phyloP scores from a whole-genome alignment of 53 echinoderm and acorn worm species.

The Apostichopus leukothele region DNA sequence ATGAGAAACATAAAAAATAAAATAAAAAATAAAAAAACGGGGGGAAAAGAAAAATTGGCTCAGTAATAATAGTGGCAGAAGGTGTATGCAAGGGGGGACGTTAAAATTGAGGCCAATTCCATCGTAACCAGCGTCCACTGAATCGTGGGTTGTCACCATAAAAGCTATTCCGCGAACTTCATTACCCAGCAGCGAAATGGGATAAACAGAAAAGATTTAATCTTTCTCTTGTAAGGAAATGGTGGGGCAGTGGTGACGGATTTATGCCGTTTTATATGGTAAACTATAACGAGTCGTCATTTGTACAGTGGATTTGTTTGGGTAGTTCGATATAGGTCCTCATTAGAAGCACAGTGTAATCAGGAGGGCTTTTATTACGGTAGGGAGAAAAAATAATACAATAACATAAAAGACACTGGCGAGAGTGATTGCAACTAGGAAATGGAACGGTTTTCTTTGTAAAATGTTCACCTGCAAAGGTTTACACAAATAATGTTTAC shows the following conservation, averaged over 20 bases:
- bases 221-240: neutral
- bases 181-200: slow-evolving; percentile 3
- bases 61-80: slow-evolving; percentile 19
- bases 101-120: neutral
- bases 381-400: neutral
- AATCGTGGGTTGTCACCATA: slow-evolving; percentile 9
- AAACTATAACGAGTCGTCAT: slow-evolving; percentile 11
- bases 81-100: slow-evolving; percentile 12
- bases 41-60: neutral
- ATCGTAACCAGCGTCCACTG: slow-evolving; percentile 2
- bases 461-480: too few species aligned
- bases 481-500: too few species aligned
- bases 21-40: neutral
- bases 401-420: neutral
- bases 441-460: too few species aligned
- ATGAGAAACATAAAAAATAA: too few species aligned
- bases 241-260: slow-evolving; percentile 19
- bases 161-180: slow-evolving; percentile 29
- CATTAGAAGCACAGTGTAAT: slow-evolving; percentile 2
- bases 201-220: slow-evolving; percentile 35
- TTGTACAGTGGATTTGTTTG: neutral
- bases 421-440: too few species aligned
- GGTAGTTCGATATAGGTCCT: neutral
- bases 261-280: slow-evolving; percentile 9
- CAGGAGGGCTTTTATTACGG: neutral